A percentile compares a stretch with the other conserved stretches of the same genome.
phyloP scores from a whole-genome alignment of 2,888 invertebrate genomes.

The Athalia cordata region DNA sequence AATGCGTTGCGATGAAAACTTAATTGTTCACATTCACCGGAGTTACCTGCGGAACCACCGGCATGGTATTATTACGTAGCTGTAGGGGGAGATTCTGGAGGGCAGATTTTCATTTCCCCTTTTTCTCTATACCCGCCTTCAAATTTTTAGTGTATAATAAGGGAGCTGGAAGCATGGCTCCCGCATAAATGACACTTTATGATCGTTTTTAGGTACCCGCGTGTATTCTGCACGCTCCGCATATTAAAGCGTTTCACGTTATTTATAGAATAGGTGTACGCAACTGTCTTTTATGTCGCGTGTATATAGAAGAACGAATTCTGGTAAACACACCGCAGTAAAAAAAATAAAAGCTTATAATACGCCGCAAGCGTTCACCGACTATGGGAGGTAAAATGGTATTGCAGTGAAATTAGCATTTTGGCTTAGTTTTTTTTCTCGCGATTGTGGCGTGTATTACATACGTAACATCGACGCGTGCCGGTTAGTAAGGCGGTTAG shows the following conservation, averaged over 20 bases:
- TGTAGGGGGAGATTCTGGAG: background rate
- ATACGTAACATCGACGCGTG: background rate
- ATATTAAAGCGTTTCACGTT: constrained; percentile 43
- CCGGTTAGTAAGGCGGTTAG: constrained; percentile 43
- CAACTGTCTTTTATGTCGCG: constrained; percentile 47
- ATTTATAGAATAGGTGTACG: constrained; percentile 40
- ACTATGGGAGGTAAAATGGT: constrained; percentile 45
- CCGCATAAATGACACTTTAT: constrained; percentile 45
- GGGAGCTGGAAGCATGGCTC: background rate
- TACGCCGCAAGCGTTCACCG: too few species aligned
- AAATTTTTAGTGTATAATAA: constrained; percentile 34
- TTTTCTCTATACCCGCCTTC: background rate
- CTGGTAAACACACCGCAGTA: constrained; percentile 52
- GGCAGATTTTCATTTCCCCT: background rate
- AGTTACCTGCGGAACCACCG: background rate
- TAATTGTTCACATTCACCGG: constrained; percentile 21
- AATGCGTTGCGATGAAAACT: constrained; percentile 34
- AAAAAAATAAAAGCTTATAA: constrained; percentile 40
- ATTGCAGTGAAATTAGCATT: constrained; percentile 65
- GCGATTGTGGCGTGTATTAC: constrained; percentile 54
- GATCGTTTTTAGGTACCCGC: constrained; percentile 36
- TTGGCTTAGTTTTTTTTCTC: constrained; percentile 55
- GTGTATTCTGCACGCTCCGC: constrained; percentile 1
- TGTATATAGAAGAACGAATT: constrained; percentile 49
- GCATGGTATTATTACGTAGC: background rate